Base-by-base conservation (phyloP, 2,888 invertebrate genomes). In the Azorinus chamasolen region DNA sequence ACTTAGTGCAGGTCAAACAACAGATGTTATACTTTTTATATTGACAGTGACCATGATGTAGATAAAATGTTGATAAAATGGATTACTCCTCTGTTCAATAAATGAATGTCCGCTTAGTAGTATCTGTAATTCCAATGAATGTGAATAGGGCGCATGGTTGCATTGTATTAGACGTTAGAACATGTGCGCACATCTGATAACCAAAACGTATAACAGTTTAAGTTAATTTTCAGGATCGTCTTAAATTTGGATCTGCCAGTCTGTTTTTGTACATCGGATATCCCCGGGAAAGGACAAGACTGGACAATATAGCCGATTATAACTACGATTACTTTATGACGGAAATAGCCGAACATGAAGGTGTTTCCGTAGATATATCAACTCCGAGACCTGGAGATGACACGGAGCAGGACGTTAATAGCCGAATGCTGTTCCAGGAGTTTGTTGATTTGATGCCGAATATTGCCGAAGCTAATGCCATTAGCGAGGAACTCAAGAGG, bases 401-500 rank as follows among this genome's bases (percentile, higher is more conserved):
- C 8, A 51, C 41, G n/a, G 20, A 48, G 16, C 58, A 63, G 22
- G 62, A 74, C 37, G 41, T 74, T 39, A n/a, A 69, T 8, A 75
- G 64, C 32, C 62, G 62, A 41, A 54, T 83, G 4, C 70, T 86
- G 10, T 87, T 88, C 43, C 87, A 89, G 64, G 87, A 88, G 2
- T 88, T 84, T 75, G 84, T 88, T 32, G 78, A 84, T 50, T 64
- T 89, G 16, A 70, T 88, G 70, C 88, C 89, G n/a, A 80, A 79
- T 27, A 77, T 89, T 45, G 75, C 85, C 27, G 89, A 89, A 61
- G 89, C 87, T 2, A 89, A 89, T 74, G 87, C 87, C 14, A 87
- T 89, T 24, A 88, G 89, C 73, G 85, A 87, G 14, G 89, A 89
- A 70, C 50, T 89, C 8, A 83, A 85, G 48, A 85, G 88, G 85